Conservation (phyloP, 2,888 invertebrate genomes). For the Caenorhabditis doughertyi region DNA sequence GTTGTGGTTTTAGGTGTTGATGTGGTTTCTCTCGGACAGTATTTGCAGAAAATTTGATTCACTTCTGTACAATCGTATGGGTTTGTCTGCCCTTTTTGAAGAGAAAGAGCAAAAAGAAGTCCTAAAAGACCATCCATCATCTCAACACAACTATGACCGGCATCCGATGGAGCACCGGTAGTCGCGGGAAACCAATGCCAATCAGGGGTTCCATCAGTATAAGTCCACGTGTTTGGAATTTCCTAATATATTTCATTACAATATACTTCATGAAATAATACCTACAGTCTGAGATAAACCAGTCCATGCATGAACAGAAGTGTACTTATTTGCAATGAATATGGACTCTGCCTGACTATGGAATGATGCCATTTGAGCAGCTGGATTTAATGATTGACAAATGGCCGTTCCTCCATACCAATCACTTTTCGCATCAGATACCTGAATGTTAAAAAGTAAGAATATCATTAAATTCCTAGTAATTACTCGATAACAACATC, state of each 20-base stretch:
- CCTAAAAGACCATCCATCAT: conserved; percentile 31
- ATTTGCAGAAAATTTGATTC: conserved; percentile 32
- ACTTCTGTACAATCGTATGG: conserved; percentile 20
- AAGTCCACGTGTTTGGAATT: conserved; percentile 33
- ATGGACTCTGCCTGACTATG: conserved; percentile 29
- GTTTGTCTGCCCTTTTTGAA: conserved; percentile 28
- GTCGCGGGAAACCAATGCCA: conserved; percentile 37
- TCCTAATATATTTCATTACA: neutral
- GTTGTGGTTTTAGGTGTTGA: conserved; percentile 15
- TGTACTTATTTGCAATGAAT: conserved; percentile 15
- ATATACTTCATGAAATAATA: no score
- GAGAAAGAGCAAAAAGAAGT: neutral
- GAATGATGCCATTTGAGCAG: conserved; percentile 27
- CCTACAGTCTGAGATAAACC: conserved; percentile 34
- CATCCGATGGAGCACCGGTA: neutral
- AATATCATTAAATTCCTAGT: neutral
- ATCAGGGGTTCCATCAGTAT: conserved; percentile 41
- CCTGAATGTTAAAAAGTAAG: neutral
- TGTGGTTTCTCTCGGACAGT: conserved; percentile 34
- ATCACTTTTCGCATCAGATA: conserved; percentile 20
- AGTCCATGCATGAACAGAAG: conserved; percentile 26
- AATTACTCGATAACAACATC: conserved; percentile 31
- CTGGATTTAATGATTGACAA: conserved; percentile 15
- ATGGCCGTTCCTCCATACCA: conserved; percentile 24
- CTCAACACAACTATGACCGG: conserved; percentile 20